phyloP scores from a whole-genome alignment of 1,140 invertebrate genomes.

The Orchestia grillus region DNA sequence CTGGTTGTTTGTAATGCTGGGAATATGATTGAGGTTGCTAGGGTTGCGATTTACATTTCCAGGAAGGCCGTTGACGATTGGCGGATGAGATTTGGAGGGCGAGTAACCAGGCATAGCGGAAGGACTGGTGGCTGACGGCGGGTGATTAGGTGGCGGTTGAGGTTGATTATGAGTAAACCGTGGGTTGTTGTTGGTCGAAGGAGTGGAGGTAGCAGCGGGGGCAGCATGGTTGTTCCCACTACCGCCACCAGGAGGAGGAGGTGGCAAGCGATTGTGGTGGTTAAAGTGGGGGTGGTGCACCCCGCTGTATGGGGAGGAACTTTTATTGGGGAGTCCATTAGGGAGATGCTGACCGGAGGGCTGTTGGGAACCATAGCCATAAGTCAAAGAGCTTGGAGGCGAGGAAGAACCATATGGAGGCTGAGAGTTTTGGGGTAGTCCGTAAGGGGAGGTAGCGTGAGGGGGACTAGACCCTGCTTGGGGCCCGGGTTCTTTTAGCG shows the following conservation, averaged over 20 bases:
- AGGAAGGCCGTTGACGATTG: not conserved
- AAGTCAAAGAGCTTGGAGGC: not conserved
- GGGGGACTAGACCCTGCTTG: not conserved
- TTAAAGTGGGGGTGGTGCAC: constrained; percentile 28
- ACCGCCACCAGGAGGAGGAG: constrained; percentile 36
- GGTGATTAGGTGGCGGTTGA: constrained; percentile 68
- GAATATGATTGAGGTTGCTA: not conserved
- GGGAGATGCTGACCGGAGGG: not conserved
- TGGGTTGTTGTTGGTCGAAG: constrained; percentile 31
- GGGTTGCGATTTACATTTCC: not conserved
- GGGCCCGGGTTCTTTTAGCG: not conserved
- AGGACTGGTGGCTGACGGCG: constrained; percentile 66
- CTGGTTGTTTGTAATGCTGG: not conserved
- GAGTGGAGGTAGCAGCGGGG: constrained; percentile 33
- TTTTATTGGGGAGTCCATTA: not conserved
- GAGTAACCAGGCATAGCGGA: constrained; percentile 57
- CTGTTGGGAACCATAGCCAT: constrained; percentile 24
- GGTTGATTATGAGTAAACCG: constrained; percentile 60
- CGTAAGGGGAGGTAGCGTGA: constrained; percentile 1
- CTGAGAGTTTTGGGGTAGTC: not conserved
- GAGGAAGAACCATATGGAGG: not conserved
- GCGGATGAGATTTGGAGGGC: not conserved
- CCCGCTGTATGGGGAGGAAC: constrained; percentile 16
- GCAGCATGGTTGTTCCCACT: constrained; percentile 21
- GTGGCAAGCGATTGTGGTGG: constrained; percentile 35